Conservation (phyloP, 2,797 vertebrate species). For the Helarctos malayanus region DNA sequence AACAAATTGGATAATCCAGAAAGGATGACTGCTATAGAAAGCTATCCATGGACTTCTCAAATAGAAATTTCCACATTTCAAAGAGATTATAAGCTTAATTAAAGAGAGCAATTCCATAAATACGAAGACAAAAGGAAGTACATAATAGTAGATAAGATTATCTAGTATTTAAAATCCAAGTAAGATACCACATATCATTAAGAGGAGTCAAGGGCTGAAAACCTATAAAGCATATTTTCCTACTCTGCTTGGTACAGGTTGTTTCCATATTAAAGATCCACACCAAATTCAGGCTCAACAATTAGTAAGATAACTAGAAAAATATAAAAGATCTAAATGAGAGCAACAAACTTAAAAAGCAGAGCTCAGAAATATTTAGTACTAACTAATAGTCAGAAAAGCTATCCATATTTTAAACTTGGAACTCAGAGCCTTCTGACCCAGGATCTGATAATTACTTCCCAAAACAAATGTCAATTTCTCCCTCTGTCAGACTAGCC, state of each 20-base stretch:
- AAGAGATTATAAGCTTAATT: conserved; percentile 25
- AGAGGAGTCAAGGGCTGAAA: neutral
- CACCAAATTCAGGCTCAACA: neutral
- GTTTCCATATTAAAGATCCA: neutral
- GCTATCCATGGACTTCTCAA: conserved; percentile 36
- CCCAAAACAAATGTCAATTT: neutral
- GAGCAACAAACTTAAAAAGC: neutral
- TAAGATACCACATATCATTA: neutral
- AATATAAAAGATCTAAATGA: neutral
- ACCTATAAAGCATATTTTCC: neutral
- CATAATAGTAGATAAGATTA: neutral
- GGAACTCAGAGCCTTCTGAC: neutral
- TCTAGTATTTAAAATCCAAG: conserved; percentile 39
- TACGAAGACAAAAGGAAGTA: neutral
- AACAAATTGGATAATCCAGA: neutral
- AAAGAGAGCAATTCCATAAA: neutral
- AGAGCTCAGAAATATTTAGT: neutral
- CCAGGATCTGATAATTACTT: neutral
- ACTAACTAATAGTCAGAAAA: neutral
- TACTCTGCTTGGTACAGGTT: neutral
- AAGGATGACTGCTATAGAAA: neutral
- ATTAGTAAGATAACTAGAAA: conserved; percentile 34
- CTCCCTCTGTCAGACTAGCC: neutral
- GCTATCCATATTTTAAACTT: neutral
- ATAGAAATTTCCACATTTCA: conserved; percentile 44